Evolutionary conservation across 2,113 vertebrate genomes (phyloP), one percentile per base, ranked within the genome.

Genomic region (Mesitornis unicolor): DNA sequence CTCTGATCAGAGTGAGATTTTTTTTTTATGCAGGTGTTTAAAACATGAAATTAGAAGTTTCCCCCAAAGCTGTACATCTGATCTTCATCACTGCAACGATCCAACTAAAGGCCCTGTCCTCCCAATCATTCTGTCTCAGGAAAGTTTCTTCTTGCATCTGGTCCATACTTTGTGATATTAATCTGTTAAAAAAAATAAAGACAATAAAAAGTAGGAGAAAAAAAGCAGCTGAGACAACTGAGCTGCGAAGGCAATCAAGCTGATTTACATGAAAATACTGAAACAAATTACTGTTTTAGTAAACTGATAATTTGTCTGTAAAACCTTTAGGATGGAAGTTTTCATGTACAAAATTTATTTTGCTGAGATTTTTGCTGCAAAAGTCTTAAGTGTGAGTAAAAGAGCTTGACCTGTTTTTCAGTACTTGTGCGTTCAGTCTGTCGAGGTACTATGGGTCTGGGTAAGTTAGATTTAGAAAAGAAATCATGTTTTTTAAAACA

Each of bases 1-100:
- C 43, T 95, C 69, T 86, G 84, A 70, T 94, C 87, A 84, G 50
- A 68, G 79, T 40, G 84, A 82, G 38, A 16, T 29, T 45, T 77
- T 84, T 80, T 87, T 81, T 92, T 56, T 45, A 59, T 80, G 94
- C 78, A 98, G 91, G 81, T 95, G 89, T 93, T 97, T 95, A 95
- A 93, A 97, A 97, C 0, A 25, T 87, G 89, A 95, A 96, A 85
- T 95, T 63, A 78, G 65, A 92, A 90, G 94, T 93, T 94, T 94
- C 50, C 73, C 80, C 81, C 87, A 94, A 61, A 97, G 84, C 80
- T 91, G 78, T 78, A 28, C 0, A 36, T 85, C 91, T 94, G 57
- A 94, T 91, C 75, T 93, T 59, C 75, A 67, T 91, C 79, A 60
- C 40, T 61, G 50, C 85, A 91, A 74, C 63, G 70, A 28, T 63